phyloP scores from a whole-genome alignment of 2,888 invertebrate species.

The Habroteleia sp. region DNA sequence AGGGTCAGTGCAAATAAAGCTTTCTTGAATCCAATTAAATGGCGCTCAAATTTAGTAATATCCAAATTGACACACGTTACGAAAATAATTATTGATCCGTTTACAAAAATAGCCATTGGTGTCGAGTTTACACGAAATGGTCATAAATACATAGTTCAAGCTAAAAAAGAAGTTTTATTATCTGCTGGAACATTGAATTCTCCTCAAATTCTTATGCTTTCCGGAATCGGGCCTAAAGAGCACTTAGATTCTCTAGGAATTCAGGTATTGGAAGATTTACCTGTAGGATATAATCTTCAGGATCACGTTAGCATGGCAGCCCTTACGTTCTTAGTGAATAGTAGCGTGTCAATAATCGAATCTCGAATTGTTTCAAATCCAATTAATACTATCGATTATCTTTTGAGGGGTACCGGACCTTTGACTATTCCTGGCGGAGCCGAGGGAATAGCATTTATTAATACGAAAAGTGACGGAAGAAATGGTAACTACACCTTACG shows the following conservation, averaged over 20 bases:
- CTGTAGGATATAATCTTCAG: conserved; percentile 91
- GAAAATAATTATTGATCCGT: conserved; percentile 85
- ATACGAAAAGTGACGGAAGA: conserved; percentile 82
- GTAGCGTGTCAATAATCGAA: conserved; percentile 86
- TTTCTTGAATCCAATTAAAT: conserved; percentile 86
- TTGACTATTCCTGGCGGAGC: conserved; percentile 90
- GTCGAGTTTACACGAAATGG: conserved; percentile 87
- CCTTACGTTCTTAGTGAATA: conserved; percentile 87
- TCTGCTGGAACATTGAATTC: conserved; percentile 92
- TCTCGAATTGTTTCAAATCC: conserved; percentile 82
- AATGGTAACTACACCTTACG: conserved; percentile 25
- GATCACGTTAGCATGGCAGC: conserved; percentile 90
- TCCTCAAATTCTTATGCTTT: conserved; percentile 92
- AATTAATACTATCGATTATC: conserved; percentile 84
- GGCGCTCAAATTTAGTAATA: conserved; percentile 86
- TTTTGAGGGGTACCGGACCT: conserved; percentile 85
- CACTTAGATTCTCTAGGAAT: conserved; percentile 85
- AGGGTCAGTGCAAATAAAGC: conserved; percentile 91
- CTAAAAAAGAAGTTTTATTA: conserved; percentile 89
- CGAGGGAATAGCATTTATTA: conserved; percentile 88
- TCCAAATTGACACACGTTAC: conserved; percentile 87
- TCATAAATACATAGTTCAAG: conserved; percentile 82
- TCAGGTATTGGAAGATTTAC: conserved; percentile 85
- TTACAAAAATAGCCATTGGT: conserved; percentile 84
- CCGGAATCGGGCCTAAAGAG: conserved; percentile 88